Base-by-base conservation (phyloP, 2,888 invertebrate species). In the Drosophila nr. perissopoda region DNA sequence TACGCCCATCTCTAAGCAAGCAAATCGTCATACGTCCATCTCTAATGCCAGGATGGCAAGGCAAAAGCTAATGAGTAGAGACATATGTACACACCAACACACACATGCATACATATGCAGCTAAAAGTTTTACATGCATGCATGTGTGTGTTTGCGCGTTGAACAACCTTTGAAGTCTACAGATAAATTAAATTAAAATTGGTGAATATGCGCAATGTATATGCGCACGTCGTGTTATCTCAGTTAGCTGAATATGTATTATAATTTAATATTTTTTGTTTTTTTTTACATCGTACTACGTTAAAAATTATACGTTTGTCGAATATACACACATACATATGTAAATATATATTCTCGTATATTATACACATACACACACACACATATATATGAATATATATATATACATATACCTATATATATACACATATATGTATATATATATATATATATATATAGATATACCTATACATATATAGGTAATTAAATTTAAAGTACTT, bases 401-500 rank as follows among this genome's bases (percentile, higher is more conserved):
- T 31, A 33, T 33, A 34, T 34, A 34, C 4, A 34, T 34, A 34
- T 4, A 13, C 33, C 33, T 34, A 34, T 13, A 5, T 34, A 33
- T 31, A 31, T 31, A 13, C 18, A 46, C 46, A 70, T 6, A 61
- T 33, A 59, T 21, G 18, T 46, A n/a, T 6, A 61, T 33, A 59
- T 21, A 21, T 46, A n/a, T 34, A 16, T 7, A 40, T 2, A 40
- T 5, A 40, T 6, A 42, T 4, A n/a, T 42, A 11, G n/a, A 8
- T 11, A n/a, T n/a, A 42, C 11, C 6, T 42, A 21, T 42, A n/a
- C 4, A 21, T 42, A 13, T 21, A n/a, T 21, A 11, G 8, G n/a
- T n/a, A 40, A 40, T 10, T 61, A 46, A 52, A 68, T 46, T 49
- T 69, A 66, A 52, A 63, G 38, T 67, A 46, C 49, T 40, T 66